Conservation (phyloP, 2,797 vertebrate species). For the Rhynchonycteris naso region DNA sequence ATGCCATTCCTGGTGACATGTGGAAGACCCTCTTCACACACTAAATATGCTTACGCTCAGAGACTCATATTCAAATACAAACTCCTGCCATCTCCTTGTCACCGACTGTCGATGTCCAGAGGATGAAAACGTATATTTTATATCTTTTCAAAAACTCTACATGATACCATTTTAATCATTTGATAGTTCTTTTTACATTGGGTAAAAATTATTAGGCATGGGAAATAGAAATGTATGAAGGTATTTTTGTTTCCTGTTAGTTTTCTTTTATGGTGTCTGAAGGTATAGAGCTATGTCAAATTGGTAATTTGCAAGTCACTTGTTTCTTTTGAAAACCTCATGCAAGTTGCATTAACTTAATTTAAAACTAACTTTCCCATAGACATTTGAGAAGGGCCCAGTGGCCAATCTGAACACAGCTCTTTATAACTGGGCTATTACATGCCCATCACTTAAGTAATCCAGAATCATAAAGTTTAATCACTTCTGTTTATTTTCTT, state of each 20-base stretch:
- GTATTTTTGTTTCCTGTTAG: not conserved
- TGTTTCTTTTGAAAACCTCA: conserved; percentile 16
- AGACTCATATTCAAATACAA: not conserved
- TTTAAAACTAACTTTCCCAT: not conserved
- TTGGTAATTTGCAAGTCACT: not conserved
- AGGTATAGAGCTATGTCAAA: not conserved
- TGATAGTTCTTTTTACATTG: not conserved
- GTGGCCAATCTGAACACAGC: not conserved
- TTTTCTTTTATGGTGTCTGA: not conserved
- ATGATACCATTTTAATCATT: not conserved
- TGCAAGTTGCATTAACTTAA: not conserved
- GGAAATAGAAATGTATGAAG: not conserved
- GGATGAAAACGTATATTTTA: not conserved
- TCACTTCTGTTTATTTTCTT: not conserved
- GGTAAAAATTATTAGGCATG: not conserved
- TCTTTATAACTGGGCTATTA: not conserved
- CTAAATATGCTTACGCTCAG: not conserved
- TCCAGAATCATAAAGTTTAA: not conserved
- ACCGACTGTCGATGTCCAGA: not conserved
- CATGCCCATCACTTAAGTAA: not conserved
- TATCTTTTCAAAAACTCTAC: conserved; percentile 7
- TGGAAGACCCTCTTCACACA: not conserved
- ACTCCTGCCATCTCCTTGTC: not conserved
- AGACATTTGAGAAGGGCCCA: not conserved
- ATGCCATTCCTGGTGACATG: not conserved